Evolutionary conservation across 2,797 vertebrate species (phyloP).

Genomic region (Pangasius larnaudii): DNA sequence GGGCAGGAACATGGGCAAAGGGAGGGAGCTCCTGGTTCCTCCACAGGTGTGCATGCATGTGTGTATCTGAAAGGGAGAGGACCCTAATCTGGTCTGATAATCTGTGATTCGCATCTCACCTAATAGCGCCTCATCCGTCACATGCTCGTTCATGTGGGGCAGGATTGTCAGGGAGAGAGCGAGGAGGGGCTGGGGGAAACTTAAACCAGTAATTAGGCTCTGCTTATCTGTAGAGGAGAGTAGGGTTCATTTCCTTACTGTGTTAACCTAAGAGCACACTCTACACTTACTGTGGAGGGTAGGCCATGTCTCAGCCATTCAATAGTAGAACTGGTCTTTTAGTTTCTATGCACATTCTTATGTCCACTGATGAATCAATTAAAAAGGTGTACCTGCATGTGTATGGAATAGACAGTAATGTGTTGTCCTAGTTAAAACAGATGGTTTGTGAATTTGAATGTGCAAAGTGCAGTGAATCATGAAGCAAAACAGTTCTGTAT

Average conservation of each 20-base stretch:
- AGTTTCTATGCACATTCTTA: conserved; percentile 10
- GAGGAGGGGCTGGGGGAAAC: conserved; percentile 56
- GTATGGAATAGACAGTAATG: background rate
- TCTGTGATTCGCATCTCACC: conserved; percentile 58
- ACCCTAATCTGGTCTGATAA: conserved; percentile 59
- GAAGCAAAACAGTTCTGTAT: background rate
- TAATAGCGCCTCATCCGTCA: conserved; percentile 64
- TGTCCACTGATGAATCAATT: background rate
- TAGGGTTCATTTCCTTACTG: conserved; percentile 57
- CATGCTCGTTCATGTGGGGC: conserved; percentile 51
- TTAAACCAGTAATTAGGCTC: conserved; percentile 61
- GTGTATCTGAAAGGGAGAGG: conserved; percentile 53
- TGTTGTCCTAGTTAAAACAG: background rate
- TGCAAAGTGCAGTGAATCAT: background rate
- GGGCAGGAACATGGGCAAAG: conserved; percentile 12
- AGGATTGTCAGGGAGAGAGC: conserved; percentile 53
- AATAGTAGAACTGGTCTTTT: background rate
- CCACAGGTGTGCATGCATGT: conserved; percentile 49
- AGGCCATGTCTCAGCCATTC: background rate
- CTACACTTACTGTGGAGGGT: background rate
- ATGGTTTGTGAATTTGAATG: background rate
- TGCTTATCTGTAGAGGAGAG: conserved; percentile 56
- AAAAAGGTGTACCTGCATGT: background rate
- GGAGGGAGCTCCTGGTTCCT: conserved; percentile 24
- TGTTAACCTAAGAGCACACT: conserved; percentile 58